These are phyloP conservation scores for Drosophila chauvacae DNA, from an alignment of 1,140 invertebrate genomes.

Conservation along the genomic window DNA sequence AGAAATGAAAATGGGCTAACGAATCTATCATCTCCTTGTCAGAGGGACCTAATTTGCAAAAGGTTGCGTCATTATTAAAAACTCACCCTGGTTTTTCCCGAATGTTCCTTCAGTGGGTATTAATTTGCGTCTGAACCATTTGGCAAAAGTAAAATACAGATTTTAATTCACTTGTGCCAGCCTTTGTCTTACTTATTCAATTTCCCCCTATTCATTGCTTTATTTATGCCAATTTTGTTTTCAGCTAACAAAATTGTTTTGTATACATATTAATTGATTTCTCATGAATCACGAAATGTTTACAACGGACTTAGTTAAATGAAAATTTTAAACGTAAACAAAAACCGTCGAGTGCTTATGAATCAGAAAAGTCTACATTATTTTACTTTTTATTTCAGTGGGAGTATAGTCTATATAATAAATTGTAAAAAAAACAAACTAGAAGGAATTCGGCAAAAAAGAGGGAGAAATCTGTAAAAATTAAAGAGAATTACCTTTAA, in stretches of 20 bases:
- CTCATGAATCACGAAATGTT: constrained; percentile 13
- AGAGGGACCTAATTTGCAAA: constrained; percentile 1
- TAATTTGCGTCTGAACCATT: background rate
- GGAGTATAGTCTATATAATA: background rate
- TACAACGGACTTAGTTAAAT: constrained; percentile 10
- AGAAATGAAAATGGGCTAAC: background rate
- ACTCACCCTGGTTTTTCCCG: background rate
- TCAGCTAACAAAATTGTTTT: constrained; percentile 17
- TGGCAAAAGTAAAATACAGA: background rate
- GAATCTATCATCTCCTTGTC: background rate
- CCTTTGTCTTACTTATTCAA: background rate
- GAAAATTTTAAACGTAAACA: constrained; percentile 9
- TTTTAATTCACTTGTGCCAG: constrained; percentile 6
- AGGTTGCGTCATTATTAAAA: constrained; percentile 8
- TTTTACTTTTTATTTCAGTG: background rate
- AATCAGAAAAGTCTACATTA: background rate
- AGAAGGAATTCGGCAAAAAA: background rate
- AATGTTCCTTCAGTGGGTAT: background rate
- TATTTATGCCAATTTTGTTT: constrained; percentile 6
- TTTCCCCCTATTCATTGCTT: background rate
- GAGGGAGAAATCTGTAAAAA: background rate
- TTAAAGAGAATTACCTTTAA: background rate
- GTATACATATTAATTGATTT: constrained; percentile 33
- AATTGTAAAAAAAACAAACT: background rate
- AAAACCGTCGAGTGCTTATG: background rate